Base-by-base conservation (phyloP, 2,888 invertebrate species). In the Zygogramma bicolorata region DNA sequence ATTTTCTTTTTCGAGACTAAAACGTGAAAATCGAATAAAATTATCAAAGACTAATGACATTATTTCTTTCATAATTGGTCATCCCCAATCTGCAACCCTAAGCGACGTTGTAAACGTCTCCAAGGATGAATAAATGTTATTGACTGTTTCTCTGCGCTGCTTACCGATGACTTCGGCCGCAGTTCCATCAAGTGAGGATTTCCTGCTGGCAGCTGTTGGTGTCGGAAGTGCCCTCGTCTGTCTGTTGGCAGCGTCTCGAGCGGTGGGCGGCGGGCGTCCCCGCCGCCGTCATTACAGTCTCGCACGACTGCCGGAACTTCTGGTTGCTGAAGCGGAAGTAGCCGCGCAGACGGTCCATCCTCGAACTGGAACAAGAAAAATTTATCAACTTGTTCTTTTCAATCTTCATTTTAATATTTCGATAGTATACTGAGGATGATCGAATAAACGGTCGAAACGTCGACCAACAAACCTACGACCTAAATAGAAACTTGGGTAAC, bases 281-380 rank as follows among this genome's bases (percentile, higher is more conserved):
- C 0, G 85, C 84, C 22, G 85, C 82, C 49, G 87, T 87, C 69
- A 87, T 84, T 3, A 86, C 87, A 58, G 87, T 87, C 75, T 88
- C 88, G 83, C 79, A 86, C 70, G 86, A 88, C 83, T 80, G 85
- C 74, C 83, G 84, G 80, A 82, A 76, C 69, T 85, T 83, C 10
- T 63, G 82, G 84, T 88, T 82, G 84, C 88, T 84, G 85, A 90
- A 86, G 7, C 89, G 89, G 78, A 91, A 89, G 82, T 91, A 91
- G 67, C 90, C 89, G 27, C 90, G 86, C 0, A 91, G 83, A 31
- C 91, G 88, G 77, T 91, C 90, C 80, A 90, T 90, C 61, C 90
- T 89, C 20, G 89, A 86, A 74, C 91, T 75, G 57, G 25, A 75
- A 70, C 8, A 38, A 57, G n/a, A n/a, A n/a, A n/a, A n/a, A n/a